Base-by-base conservation (phyloP, 2,797 vertebrate species). In the Acropternis orthonyx region DNA sequence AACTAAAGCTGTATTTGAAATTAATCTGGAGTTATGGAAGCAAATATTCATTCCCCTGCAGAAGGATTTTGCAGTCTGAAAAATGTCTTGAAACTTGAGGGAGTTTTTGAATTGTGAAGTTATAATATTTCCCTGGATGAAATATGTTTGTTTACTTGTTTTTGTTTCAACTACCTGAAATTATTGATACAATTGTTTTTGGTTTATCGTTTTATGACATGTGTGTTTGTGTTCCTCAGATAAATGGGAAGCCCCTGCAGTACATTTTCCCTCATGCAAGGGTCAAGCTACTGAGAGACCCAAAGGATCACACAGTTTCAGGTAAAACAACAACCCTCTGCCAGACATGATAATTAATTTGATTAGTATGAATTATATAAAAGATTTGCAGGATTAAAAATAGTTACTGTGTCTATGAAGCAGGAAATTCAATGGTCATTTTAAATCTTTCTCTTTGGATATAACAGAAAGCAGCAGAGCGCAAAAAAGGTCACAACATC, bases 231-330 rank as follows among this genome's bases (percentile, higher is more conserved):
- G 84, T 98, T 96, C 78, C 93, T 89, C 97, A 99, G 99, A 98
- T 99, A 95, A 98, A 98, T 37, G 98, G 98, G 80, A 99, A 99
- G 96, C 97, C 98, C 48, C 96, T 98, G 55, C 98, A 99, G 66
- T 99, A 99, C 88, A 96, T 98, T 94, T 99, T 99, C 96, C 99
- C 99, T 89, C 98, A 99, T 93, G 96, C 98, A 77, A 98, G 98
- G 86, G 97, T 99, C 93, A 99, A 98, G 97, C 98, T 99, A 39
- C 98, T 97, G 81, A 98, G 98, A 97, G 99, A 99, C 97, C 98
- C 98, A 28, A 99, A 98, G 97, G 99, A 99, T 97, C 98, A 98
- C 96, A 99, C 98, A 36, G 98, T 99, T 94, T 99, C 99, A 98
- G 99, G 99, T 99, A 99, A 89, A 96, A 80, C 51, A 34, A 17